Evolutionary conservation across 2,113 vertebrate species (phyloP), one percentile per base, ranked within the genome.

Genomic region (Bufo gargarizans): DNA sequence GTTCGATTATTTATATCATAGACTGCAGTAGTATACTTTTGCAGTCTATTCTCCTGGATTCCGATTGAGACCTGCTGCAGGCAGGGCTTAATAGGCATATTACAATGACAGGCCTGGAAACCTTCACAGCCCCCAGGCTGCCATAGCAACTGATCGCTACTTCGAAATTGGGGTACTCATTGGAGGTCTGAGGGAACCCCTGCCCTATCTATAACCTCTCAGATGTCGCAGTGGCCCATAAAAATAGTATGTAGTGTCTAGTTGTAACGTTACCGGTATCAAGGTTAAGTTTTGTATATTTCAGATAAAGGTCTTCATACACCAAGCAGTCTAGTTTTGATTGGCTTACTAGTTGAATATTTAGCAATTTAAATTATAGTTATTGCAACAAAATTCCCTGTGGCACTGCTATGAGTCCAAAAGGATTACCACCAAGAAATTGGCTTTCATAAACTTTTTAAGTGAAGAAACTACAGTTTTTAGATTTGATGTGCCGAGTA

Each of bases 391-490:
- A 59, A 45, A 72, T 85, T 76, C 84, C 84, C 84, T n/a, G 43
- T 49, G 78, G 85, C 61, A 53, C 50, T 2, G 69, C 59, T 56
- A 43, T 10, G 16, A 55, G 59, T 80, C 16, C 19, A 72, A 47
- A 72, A 87, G 63, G 76, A 79, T 86, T 86, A 87, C 77, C 80
- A 84, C 0, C 86, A 91, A 90, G n/a, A 71, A 93, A 92, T 91
- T 80, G 83, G 77, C 95, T 94, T 94, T 93, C 92, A 93, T 94
- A 92, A 95, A 94, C 89, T 90, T 91, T 87, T 94, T 91, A 93
- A 93, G 85, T 90, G 90, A 91, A 94, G 91, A 81, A 89, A 93
- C 89, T 58, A 90, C 91, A 89, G 94, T 93, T 82, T 33, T 91
- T 93, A 91, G 91, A 82, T 91, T 86, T 72, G 89, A 91, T 91